A percentile compares a stretch with the other conserved stretches of the same genome.
phyloP scores from a whole-genome alignment of 2,113 vertebrate genomes.

The Gavia stellata region DNA sequence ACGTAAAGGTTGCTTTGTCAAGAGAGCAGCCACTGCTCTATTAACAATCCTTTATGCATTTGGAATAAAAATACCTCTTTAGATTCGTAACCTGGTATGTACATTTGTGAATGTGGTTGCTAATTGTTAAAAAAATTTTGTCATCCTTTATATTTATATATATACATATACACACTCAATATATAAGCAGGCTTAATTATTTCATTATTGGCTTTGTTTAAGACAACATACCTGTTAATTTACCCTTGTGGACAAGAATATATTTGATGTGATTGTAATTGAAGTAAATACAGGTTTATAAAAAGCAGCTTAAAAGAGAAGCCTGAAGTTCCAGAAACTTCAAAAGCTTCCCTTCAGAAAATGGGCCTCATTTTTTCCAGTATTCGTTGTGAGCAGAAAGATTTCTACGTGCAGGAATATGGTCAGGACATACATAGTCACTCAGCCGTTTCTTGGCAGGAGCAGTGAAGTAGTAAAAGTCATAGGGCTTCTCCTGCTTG shows the following conservation, averaged over 20 bases:
- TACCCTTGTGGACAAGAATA: background rate
- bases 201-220: background rate
- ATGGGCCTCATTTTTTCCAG: background rate
- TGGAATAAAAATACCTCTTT: background rate
- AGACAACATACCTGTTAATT: background rate
- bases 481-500: background rate
- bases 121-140: background rate
- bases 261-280: background rate
- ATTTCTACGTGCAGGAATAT: background rate
- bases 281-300: background rate
- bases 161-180: background rate
- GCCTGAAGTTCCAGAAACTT: background rate
- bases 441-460: background rate
- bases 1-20: background rate
- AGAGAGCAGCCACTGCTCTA: background rate
- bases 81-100: background rate
- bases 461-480: background rate
- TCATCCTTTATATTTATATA: background rate
- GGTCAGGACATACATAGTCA: background rate
- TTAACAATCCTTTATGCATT: background rate
- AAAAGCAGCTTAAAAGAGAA: background rate
- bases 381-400: background rate
- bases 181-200: background rate
- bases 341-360: background rate
- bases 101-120: background rate